These are phyloP conservation scores for Acanthosepion esculentum DNA, from an alignment of 2,888 invertebrate species.

Conservation along the genomic window DNA sequence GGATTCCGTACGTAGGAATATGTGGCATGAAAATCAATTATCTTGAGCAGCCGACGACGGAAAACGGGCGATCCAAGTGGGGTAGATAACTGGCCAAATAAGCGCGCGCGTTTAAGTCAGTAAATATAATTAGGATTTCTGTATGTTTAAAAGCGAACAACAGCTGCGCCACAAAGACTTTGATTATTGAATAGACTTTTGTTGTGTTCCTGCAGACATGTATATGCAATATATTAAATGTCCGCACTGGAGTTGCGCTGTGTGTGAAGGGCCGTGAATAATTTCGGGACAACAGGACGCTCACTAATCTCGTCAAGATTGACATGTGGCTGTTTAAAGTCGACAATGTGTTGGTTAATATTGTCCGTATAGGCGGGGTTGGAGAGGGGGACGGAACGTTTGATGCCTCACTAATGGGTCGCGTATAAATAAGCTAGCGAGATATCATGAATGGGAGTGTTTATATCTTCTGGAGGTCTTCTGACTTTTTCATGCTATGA, in stretches of 20 bases:
- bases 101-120: background rate
- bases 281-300: background rate
- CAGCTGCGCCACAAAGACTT: constrained; percentile 4
- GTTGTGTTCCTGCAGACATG: background rate
- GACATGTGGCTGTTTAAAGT: background rate
- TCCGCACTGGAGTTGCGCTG: background rate
- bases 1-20: background rate
- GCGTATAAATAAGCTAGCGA: background rate
- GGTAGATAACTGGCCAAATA: background rate
- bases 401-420: background rate
- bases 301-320: background rate
- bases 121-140: constrained; percentile 18
- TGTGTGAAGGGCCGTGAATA: background rate
- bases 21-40: background rate
- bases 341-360: background rate
- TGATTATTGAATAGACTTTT: constrained; percentile 16
- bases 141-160: constrained; percentile 18
- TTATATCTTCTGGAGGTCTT: background rate
- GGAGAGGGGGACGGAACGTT: background rate
- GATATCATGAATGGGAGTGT: background rate
- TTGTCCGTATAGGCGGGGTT: background rate
- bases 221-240: background rate
- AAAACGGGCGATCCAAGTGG: background rate
- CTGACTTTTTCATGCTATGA: too few species aligned
- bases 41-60: background rate